Evolutionary conservation across 1,140 invertebrate genomes (phyloP), one percentile per base, ranked within the genome.

Genomic region (Trigoniulus corallinus): DNA sequence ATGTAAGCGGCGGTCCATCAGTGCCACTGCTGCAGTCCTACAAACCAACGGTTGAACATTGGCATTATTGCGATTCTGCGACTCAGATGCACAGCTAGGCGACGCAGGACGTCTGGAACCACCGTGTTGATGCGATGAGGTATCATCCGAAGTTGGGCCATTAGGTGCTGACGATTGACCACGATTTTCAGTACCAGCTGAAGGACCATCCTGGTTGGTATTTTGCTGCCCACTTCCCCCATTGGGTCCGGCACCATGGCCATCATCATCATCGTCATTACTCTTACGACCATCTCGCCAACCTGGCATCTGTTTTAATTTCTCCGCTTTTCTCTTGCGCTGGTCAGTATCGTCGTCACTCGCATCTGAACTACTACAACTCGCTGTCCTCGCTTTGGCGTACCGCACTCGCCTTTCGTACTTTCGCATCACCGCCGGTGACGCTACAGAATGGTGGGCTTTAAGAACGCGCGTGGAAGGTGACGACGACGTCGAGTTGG

Each of bases 321-420:
- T 84, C 43, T 84, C 77, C 20, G 80, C 78, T 24, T 81, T 67
- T 57, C 87, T 86, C 60, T 85, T 84, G 20, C 81, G 73, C 42
- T 73, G 73, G 62, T 89, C 85, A 20, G 42, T 21, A 58, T 92
- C 88, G 64, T 91, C 87, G 63, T 93, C 88, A 44, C 84, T 88
- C 3, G 87, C 82, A 62, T 89, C 86, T 0, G 87, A 91, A 46
- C 84, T 85, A 56, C 84, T 86, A 61, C 87, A 88, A 3, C 84
- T 88, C 1, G 86, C 81, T 3, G 84, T 86, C 18, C 86, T 72
- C 3, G 79, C 76, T 60, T 84, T 83, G 51, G 81, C 77, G 53
- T 82, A 78, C 61, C 81, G 82, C 50, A 73, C 75, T 18, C 78
- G 72, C 24, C 80, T 70, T 62, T 76, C 75, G 59, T 76, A 78